Evolutionary conservation across 2,888 invertebrate genomes (phyloP).

Genomic region (Caenorhabditis macrosperma): DNA sequence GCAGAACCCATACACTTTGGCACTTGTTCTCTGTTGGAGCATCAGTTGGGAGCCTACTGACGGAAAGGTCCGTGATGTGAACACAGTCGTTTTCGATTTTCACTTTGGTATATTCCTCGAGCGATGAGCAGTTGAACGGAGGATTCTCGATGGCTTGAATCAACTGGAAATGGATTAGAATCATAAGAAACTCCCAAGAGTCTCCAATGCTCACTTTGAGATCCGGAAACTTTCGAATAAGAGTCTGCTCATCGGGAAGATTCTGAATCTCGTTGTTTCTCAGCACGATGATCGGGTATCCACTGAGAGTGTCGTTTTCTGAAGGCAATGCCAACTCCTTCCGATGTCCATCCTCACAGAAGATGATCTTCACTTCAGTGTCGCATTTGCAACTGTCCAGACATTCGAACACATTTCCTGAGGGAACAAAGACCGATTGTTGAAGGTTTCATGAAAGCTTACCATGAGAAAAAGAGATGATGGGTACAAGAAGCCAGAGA

Average conservation of each 20-base stretch:
- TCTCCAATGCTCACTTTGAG: not conserved
- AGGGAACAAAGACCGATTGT: no score
- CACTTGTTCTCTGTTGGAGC: not conserved
- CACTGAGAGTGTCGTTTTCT: not conserved
- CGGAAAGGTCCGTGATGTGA: constrained; percentile 83
- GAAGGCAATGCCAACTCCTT: not conserved
- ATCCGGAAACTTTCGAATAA: not conserved
- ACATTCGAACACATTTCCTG: not conserved
- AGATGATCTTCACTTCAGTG: not conserved
- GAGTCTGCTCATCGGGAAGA: not conserved
- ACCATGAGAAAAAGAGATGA: no score
- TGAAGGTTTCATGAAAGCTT: no score
- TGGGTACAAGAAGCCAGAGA: no score
- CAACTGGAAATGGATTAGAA: not conserved
- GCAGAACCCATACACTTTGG: not conserved
- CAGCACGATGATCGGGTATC: not conserved
- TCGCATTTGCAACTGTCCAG: not conserved
- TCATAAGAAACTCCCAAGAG: no score
- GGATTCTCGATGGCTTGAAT: not conserved
- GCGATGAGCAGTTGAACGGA: not conserved
- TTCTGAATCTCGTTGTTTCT: not conserved
- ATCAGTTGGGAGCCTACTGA: no score
- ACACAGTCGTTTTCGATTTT: not conserved
- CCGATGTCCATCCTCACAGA: not conserved
- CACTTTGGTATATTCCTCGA: not conserved